Evolutionary conservation across 1,140 invertebrate genomes (phyloP), one percentile per base, ranked within the genome.

Genomic region (Polyergus mexicanus): DNA sequence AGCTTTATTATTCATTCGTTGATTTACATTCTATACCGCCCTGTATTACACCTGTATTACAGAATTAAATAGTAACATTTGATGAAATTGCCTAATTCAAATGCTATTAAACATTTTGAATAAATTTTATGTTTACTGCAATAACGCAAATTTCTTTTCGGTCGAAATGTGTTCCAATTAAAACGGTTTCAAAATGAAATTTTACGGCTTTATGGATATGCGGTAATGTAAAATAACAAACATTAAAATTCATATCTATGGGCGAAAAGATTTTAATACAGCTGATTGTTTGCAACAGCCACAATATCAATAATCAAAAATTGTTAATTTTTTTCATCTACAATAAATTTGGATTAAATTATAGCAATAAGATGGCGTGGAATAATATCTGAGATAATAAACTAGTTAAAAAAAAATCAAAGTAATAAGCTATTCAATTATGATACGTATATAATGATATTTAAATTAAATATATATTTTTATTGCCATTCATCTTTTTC

Each of bases 301-400:
- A 28, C 44, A 69, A 80, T 25, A 80, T 44, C 41, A 25, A 80
- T 80, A 41, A 69, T 80, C 13, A 3, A 54, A 69, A 80, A 80
- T 58, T 44, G 13, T 54, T 13, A 80, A 80, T 80, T 66, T 19
- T 56, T 69, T 10, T 28, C 13, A 25, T 35, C 7, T 28, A 62
- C 58, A 19, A 76, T 32, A 65, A 77, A 77, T 35, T 77, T 19
- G 35, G n/a, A 47, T 51, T 35, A 77, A 77, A 65, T 77, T 63
- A 47, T 19, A 19, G 13, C 28, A 63, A 13, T 28, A 1, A 28
- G 32, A 16, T 11, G 32, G 35, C n/a, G 10, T 44, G 41, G 11
- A 41, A 16, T 8, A 63, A 65, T 22, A 77, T 65, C n/a, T 75
- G n/a, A 25, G 16, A 7, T 75, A 77, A 63, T 22, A 63, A 19